Evolutionary conservation across 2,888 invertebrate species (phyloP).

Genomic region (Tetramorium bicarinatum): DNA sequence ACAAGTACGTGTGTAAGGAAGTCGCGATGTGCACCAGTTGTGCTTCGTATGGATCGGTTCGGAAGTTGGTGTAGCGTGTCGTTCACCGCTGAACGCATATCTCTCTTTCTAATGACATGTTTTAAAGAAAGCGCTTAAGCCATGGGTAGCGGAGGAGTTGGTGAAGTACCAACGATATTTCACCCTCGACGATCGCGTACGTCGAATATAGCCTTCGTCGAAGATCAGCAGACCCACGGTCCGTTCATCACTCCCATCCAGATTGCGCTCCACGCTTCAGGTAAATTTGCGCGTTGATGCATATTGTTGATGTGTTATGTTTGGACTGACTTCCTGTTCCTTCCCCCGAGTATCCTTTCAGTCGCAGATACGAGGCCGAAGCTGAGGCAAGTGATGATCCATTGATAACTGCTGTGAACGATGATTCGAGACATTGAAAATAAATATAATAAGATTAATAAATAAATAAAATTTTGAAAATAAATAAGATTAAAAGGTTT

Average conservation of each 20-base stretch:
- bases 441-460: background rate
- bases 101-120: constrained; percentile 59
- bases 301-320: background rate
- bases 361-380: background rate
- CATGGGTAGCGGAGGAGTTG: constrained; percentile 82
- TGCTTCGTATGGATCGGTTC: background rate
- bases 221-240: constrained; percentile 79
- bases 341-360: background rate
- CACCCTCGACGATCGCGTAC: constrained; percentile 83
- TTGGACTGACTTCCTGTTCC: background rate
- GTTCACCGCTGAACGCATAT: constrained; percentile 11
- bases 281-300: constrained; percentile 63
- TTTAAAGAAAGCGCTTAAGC: constrained; percentile 72
- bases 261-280: constrained; percentile 77
- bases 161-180: constrained; percentile 84
- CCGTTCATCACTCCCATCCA: constrained; percentile 77
- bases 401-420: background rate
- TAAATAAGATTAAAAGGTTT: background rate
- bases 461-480: no score
- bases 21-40: background rate
- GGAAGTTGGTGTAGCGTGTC: background rate
- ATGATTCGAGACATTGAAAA: background rate
- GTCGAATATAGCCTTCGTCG: constrained; percentile 80
- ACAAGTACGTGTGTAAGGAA: constrained; percentile 38
- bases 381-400: background rate